These are phyloP conservation scores for Harmothoe impar DNA, from an alignment of 2,888 invertebrate species.

Conservation along the genomic window DNA sequence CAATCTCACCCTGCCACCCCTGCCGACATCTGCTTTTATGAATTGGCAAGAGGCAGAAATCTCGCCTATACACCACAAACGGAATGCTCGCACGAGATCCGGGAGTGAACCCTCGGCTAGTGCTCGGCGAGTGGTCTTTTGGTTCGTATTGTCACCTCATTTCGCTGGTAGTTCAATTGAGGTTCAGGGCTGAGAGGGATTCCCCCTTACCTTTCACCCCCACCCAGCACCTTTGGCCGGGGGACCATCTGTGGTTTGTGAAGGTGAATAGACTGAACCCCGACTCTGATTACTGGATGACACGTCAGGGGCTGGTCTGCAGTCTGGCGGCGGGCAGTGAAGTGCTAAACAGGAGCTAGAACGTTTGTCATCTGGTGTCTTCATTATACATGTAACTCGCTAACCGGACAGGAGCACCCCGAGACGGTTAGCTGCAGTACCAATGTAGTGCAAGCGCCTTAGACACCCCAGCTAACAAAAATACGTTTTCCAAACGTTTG, in stretches of 20 bases:
- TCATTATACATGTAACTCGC: too few species aligned
- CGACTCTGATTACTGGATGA: neutral
- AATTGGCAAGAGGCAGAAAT: constrained; percentile 40
- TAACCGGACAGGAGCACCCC: too few species aligned
- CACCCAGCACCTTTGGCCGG: too few species aligned
- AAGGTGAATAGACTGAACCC: neutral
- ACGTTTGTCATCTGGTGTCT: too few species aligned
- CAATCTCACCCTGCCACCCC: neutral
- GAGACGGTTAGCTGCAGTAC: too few species aligned
- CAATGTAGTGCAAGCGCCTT: too few species aligned
- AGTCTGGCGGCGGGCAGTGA: neutral
- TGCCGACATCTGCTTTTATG: constrained; percentile 38
- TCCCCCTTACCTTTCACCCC: too few species aligned
- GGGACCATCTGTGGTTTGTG: neutral
- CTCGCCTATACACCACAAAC: neutral
- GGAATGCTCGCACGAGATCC: neutral
- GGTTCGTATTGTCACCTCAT: neutral
- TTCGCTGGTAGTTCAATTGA: neutral
- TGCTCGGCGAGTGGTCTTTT: neutral
- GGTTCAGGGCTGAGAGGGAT: neutral
- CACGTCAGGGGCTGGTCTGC: neutral
- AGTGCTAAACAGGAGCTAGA: too few species aligned
- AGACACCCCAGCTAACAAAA: too few species aligned
- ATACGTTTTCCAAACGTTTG: too few species aligned
- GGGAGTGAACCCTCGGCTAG: neutral